These are phyloP conservation scores for Xenentodon cancila DNA, from an alignment of 2,797 vertebrate genomes.

Conservation along the genomic window DNA sequence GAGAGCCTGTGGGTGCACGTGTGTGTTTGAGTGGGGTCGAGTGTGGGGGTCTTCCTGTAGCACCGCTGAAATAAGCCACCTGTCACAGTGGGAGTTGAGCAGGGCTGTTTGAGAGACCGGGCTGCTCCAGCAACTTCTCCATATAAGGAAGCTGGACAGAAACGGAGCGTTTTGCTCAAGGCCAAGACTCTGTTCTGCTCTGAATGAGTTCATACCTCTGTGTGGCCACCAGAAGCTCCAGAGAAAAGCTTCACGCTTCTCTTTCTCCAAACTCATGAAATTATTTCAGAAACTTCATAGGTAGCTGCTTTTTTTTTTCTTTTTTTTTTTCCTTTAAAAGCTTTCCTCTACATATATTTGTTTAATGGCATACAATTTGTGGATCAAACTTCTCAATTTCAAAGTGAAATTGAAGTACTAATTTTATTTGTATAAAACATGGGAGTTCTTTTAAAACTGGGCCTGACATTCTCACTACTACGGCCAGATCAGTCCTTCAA, in stretches of 20 bases:
- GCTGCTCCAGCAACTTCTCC: slow-evolving; percentile 58
- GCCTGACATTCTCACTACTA: too few relatives aligned
- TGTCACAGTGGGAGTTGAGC: slow-evolving; percentile 54
- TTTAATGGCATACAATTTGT: too few relatives aligned
- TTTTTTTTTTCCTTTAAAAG: too few relatives aligned
- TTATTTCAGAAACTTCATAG: too few relatives aligned
- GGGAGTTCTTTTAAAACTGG: too few relatives aligned
- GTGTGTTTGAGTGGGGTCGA: slow-evolving; percentile 37
- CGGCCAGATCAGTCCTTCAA: background rate
- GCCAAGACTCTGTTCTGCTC: slow-evolving; percentile 21
- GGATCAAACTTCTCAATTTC: too few relatives aligned
- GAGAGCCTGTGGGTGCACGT: background rate
- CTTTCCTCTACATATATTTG: too few relatives aligned
- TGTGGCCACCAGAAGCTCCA: slow-evolving; percentile 28
- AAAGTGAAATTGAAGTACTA: too few relatives aligned
- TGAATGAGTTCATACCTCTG: slow-evolving; percentile 44
- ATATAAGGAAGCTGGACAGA: slow-evolving; percentile 72
- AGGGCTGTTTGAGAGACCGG: slow-evolving; percentile 13
- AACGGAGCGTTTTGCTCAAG: slow-evolving; percentile 53
- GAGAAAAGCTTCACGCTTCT: background rate
- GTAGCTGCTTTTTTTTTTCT: too few relatives aligned
- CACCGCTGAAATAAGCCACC: slow-evolving; percentile 70
- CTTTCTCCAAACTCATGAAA: background rate
- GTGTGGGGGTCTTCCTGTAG: slow-evolving; percentile 50
- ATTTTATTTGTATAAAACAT: too few relatives aligned